phyloP scores from a whole-genome alignment of 2,113 vertebrate genomes.

The Varanus salvator region DNA sequence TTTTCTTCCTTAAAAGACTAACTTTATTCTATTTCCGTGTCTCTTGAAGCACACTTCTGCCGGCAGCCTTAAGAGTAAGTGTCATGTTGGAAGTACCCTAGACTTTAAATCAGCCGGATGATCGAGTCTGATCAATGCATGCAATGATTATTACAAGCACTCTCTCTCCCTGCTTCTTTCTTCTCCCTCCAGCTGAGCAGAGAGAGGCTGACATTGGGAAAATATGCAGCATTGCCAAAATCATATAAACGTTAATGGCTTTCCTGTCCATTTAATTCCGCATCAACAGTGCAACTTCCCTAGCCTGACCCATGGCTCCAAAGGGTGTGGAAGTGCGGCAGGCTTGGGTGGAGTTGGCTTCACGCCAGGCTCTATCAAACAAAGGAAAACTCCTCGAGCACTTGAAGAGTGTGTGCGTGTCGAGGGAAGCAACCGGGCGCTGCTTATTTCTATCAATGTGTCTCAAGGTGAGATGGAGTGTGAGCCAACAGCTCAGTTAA shows the following conservation, averaged over 20 bases:
- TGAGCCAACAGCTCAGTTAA: not conserved
- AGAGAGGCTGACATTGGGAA: constrained; percentile 54
- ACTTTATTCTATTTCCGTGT: not conserved
- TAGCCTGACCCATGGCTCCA: constrained; percentile 56
- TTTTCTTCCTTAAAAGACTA: constrained; percentile 13
- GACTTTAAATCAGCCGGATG: constrained; percentile 25
- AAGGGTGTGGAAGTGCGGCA: constrained; percentile 68
- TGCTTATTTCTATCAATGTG: constrained; percentile 1
- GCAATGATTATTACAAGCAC: not conserved
- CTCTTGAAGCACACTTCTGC: constrained; percentile 26
- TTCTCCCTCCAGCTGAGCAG: not conserved
- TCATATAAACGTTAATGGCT: constrained; percentile 68
- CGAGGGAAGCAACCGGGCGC: not conserved
- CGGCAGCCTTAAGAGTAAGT: not conserved
- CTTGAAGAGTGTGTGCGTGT: constrained; percentile 43
- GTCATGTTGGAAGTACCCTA: not conserved
- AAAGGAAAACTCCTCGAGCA: constrained; percentile 38
- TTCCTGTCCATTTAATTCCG: constrained; percentile 75
- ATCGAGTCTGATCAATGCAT: constrained; percentile 10
- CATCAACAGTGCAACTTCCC: constrained; percentile 59
- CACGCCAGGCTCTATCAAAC: constrained; percentile 50
- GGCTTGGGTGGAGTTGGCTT: constrained; percentile 65
- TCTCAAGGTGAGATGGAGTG: not conserved
- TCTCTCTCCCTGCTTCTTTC: not conserved
- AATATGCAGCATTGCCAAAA: constrained; percentile 65